Evolutionary conservation across 2,797 vertebrate genomes (phyloP), one percentile per base, ranked within the genome.

Genomic region (Microcaecilia unicolor): DNA sequence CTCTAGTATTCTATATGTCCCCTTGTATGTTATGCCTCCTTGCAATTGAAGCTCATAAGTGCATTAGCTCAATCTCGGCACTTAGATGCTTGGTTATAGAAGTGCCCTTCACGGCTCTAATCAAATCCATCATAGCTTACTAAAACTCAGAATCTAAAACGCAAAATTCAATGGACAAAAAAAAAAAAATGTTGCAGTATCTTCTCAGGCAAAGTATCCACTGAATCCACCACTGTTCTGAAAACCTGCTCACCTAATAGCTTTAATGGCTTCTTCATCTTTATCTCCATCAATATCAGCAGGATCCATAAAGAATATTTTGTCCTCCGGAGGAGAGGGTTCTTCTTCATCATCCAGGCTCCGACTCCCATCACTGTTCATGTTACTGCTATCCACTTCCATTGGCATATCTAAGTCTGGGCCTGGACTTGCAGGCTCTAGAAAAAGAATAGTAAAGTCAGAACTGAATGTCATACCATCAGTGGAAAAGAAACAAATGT

Each of bases 271-370:
- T 64, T 97, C 92, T 57, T 97, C 94, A 34, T 96, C 92, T 69
- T 92, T 93, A 51, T 97, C 92, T 41, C 83, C 74, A 37, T 96
- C 93, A 11, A 90, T 71, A 37, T 93, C 87, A 13, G 87, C 84
- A 2, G 87, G 89, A 64, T 96, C 92, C 74, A 92, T 84, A 64
- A 88, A 90, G 34, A 97, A 98, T 53, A 93, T 88, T 79, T 95
- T 95, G 58, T 94, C 91, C 24, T 97, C 94, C 20, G 93, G 89
- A 12, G 89, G 91, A 48, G 91, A 91, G 2, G 87, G 79, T 45
- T 95, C 93, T 58, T 97, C 93, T 4, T 72, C 61, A 67, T 98
- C 92, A 14, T 97, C 94, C 44, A 95, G 69, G 26, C 86, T 74
- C 48, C 90, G 74, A 49, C 84, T 65, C 8, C 85, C 70, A 12